Evolutionary conservation across 1,140 invertebrate genomes (phyloP), one percentile per base, ranked within the genome.

Genomic region (Coelopa frigida): DNA sequence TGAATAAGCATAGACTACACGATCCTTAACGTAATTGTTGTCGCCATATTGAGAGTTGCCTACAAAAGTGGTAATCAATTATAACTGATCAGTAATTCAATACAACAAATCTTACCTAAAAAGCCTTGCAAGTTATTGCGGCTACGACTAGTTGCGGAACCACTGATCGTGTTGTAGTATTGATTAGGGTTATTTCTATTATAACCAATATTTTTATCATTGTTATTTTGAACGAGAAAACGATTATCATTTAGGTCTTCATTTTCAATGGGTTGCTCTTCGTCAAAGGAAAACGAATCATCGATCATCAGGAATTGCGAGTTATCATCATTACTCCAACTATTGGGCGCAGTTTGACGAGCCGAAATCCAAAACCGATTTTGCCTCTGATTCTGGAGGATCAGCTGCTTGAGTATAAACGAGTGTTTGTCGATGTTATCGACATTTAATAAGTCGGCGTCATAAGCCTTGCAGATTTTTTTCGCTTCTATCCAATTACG

Each of bases 321-420:
- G 18, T 79, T 80, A 72, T 94, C 89, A n/a, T 89, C 85, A 70
- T 94, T 94, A 1, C 81, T 69, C 88, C 89, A 94, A 48, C 79
- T 81, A 35, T 83, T 83, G 4, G 81, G 80, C 1, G 78, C 77
- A 37, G 81, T 78, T 59, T 88, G 84, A 33, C 78, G 78, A 2
- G 82, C 81, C 17, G 87, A 85, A 20, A 86, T 83, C 53, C 89
- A 93, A 87, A 90, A 95, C n/a, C 79, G 76, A 38, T 84, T 75
- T 64, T 89, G 86, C 49, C 90, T 84, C 18, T 88, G 89, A 73
- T 94, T 89, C 53, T 86, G 76, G 57, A 78, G 73, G 53, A 84
- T 78, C 5, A 96, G 70, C 55, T 88, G 80, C 49, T 85, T 76
- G 2, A 89, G 74, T 11, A 94, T 72, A 63, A 92, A 94, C 1